Conservation (phyloP, 2,888 invertebrate genomes). For the Watsonalla binaria region DNA sequence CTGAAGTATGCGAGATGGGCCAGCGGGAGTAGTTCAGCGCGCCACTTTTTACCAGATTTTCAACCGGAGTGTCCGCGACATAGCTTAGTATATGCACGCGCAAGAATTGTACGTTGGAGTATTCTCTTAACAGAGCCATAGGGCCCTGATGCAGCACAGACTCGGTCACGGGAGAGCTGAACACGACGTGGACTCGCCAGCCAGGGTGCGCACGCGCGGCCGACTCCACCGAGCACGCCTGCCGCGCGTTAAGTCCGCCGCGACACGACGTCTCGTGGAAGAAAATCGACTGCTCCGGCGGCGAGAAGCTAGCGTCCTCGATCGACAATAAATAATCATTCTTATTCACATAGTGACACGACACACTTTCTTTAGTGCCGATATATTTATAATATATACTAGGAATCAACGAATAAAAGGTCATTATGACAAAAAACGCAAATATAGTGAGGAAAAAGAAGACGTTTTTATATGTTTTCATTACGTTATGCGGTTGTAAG, state of each 20-base stretch:
- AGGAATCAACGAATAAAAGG: neutral
- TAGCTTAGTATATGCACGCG: constrained; percentile 15
- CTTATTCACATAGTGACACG: constrained; percentile 5
- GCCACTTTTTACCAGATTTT: constrained; percentile 9
- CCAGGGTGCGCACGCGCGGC: constrained; percentile 23
- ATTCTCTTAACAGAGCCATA: constrained; percentile 9
- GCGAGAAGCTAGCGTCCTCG: constrained; percentile 6
- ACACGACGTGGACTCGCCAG: neutral
- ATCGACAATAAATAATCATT: neutral
- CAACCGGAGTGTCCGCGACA: constrained; percentile 14
- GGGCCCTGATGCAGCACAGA: constrained; percentile 7
- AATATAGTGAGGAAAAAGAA: neutral
- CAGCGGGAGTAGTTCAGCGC: constrained; percentile 8
- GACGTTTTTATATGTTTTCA: neutral
- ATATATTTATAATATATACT: neutral
- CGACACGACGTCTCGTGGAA: constrained; percentile 82
- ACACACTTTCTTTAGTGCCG: constrained; percentile 10
- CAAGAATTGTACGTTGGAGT: constrained; percentile 13
- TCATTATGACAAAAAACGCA: neutral
- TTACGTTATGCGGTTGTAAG: neutral
- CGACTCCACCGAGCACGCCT: constrained; percentile 27
- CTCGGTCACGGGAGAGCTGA: constrained; percentile 18
- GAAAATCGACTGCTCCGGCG: constrained; percentile 70
- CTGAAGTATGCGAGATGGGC: constrained; percentile 18
- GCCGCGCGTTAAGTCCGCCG: constrained; percentile 49